Percentiles rank a stretch among this genome's conserved stretches.
phyloP scores from a whole-genome alignment of 1,140 invertebrate genomes.

The Drosophila tropicalis region DNA sequence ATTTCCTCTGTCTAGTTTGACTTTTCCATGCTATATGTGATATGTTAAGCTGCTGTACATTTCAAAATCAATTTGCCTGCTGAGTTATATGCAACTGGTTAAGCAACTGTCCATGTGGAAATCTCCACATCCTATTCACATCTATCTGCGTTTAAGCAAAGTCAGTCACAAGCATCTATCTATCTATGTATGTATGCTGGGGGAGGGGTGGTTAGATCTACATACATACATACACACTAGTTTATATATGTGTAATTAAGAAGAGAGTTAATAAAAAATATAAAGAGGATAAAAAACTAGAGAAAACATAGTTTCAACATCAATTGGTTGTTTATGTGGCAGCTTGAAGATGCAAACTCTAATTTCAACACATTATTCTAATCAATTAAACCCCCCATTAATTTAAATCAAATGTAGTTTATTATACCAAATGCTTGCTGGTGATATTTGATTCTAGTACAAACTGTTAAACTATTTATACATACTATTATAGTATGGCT shows the following conservation, averaged over 20 bases:
- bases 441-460: background rate
- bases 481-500: too few species aligned
- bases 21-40: background rate
- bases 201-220: background rate
- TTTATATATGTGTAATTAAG: background rate
- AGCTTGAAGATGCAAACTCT: background rate
- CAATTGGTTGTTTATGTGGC: background rate
- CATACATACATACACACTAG: too few species aligned
- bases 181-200: too few species aligned
- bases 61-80: slow-evolving; percentile 67
- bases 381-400: too few species aligned
- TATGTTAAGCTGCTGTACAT: slow-evolving; percentile 33
- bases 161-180: too few species aligned
- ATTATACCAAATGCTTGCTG: background rate
- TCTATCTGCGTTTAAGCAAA: background rate
- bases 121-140: slow-evolving; percentile 13
- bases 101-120: slow-evolving; percentile 61
- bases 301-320: background rate
- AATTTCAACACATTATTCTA: too few species aligned
- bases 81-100: slow-evolving; percentile 59
- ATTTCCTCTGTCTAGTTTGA: slow-evolving; percentile 12
- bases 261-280: background rate
- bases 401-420: background rate
- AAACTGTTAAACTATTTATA: too few species aligned
- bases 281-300: background rate